These are phyloP conservation scores for Chaetura pelagica DNA, from an alignment of 2,113 vertebrate species.

Conservation along the genomic window DNA sequence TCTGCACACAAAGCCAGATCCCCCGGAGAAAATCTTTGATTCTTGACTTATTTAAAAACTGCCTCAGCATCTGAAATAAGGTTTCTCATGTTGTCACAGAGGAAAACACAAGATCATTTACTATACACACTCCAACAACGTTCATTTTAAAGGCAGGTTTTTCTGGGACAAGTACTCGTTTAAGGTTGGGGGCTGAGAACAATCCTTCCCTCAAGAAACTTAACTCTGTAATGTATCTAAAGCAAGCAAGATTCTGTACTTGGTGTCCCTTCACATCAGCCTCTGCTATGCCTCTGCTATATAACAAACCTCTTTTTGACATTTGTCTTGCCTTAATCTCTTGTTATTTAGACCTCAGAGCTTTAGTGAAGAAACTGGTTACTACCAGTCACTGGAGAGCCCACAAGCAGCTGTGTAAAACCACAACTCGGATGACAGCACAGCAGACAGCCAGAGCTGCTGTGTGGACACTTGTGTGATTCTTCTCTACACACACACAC, in stretches of 20 bases:
- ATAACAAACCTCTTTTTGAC: not conserved
- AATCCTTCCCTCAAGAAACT: not conserved
- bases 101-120: not conserved
- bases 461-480: fast-evolving
- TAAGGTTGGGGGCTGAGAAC: not conserved
- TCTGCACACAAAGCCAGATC: not conserved
- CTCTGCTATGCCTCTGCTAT: not conserved
- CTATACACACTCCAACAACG: not conserved
- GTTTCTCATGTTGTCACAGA: not conserved
- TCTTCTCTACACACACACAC: not conserved
- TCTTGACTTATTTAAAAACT: not conserved
- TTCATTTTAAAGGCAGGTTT: not conserved
- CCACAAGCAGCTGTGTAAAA: not conserved
- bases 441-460: not conserved
- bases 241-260: not conserved
- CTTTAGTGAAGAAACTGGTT: not conserved
- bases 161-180: not conserved
- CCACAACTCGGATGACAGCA: not conserved
- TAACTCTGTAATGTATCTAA: not conserved
- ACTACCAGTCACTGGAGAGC: not conserved
- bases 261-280: not conserved
- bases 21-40: not conserved
- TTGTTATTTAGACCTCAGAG: not conserved
- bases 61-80: not conserved
- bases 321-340: not conserved